phyloP scores from a whole-genome alignment of 2,888 invertebrate genomes.

The Tenthredo livida region DNA sequence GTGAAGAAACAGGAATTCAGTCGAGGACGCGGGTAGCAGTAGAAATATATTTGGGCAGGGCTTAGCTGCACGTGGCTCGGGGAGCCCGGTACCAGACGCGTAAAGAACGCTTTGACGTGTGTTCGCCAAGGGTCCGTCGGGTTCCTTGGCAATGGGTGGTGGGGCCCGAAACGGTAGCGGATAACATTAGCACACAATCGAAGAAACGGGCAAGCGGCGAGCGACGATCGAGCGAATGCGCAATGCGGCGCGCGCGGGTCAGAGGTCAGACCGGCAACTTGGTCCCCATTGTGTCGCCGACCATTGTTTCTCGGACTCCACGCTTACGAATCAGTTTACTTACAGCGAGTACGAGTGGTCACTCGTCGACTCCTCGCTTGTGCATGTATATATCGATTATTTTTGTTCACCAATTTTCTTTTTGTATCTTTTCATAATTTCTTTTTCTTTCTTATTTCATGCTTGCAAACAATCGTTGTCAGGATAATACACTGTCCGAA shows the following conservation, averaged over 20 bases:
- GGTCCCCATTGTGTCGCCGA: constrained; percentile 76
- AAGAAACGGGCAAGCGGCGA: constrained; percentile 67
- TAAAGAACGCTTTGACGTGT: constrained; percentile 53
- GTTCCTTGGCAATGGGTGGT: constrained; percentile 50
- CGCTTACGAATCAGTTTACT: constrained; percentile 72
- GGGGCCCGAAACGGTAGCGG: constrained; percentile 68
- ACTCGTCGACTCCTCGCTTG: constrained; percentile 59
- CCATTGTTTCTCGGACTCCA: constrained; percentile 76
- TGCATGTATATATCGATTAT: constrained; percentile 37
- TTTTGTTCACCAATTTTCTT: background rate
- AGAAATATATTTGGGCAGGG: constrained; percentile 38
- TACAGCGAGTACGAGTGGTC: constrained; percentile 60
- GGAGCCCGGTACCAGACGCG: constrained; percentile 45
- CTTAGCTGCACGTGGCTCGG: constrained; percentile 26
- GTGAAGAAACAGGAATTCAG: constrained; percentile 13
- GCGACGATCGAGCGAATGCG: constrained; percentile 71
- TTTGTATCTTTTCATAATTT: background rate
- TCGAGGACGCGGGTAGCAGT: constrained; percentile 16
- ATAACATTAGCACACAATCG: constrained; percentile 77
- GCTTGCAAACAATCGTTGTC: constrained; percentile 25
- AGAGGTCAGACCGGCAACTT: constrained; percentile 76
- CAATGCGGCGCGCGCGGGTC: constrained; percentile 68
- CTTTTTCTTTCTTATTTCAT: background rate
- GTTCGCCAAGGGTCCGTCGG: constrained; percentile 41
- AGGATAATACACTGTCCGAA: constrained; percentile 5